Evolutionary conservation across 2,888 invertebrate genomes (phyloP), one percentile per base, ranked within the genome.

Genomic region (Phortica magna): DNA sequence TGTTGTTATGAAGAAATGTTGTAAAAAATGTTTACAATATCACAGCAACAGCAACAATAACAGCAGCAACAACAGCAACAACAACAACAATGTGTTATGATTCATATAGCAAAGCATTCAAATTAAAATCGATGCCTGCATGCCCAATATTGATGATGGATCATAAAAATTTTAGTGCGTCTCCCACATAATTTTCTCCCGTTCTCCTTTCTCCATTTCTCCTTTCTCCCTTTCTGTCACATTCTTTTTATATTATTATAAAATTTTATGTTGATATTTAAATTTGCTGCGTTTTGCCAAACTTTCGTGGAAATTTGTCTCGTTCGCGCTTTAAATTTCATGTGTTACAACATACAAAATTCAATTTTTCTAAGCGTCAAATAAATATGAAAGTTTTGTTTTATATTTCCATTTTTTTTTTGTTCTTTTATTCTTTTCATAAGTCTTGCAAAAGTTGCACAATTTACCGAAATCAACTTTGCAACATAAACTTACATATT

Each of bases 91-190:
- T 19, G 48, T 43, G 19, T 81, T 81, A 80, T 82, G 83, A 80
- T 82, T 31, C 31, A 31, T 31, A 31, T 31, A 31, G 31, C 31
- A 84, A 82, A 81, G 85, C 78, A 70, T 87, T 85, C 87, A 88
- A 85, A 85, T 88, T 85, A 85, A 87, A 85, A 85, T 83, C 84
- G 80, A 73, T 70, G 65, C 59, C 42, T 39, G 14, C 59, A 41
- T 42, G 78, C 74, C 72, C 78, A 81, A 85, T 83, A 80, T 79
- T 83, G 77, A 85, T 85, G 88, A 88, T 85, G 85, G 82, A 83
- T 85, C 81, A 79, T 79, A 88, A 85, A 87, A 87, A 83, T 81
- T 87, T 85, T 88, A 85, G 82, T 88, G 81, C 76, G 77, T 53
- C 53, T 53, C 53, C 12, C 53, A 1, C 53, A 10, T n/a, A n/a